Evolutionary conservation across 2,888 invertebrate genomes (phyloP), one percentile per base, ranked within the genome.

Genomic region (Itoplectis maculator): DNA sequence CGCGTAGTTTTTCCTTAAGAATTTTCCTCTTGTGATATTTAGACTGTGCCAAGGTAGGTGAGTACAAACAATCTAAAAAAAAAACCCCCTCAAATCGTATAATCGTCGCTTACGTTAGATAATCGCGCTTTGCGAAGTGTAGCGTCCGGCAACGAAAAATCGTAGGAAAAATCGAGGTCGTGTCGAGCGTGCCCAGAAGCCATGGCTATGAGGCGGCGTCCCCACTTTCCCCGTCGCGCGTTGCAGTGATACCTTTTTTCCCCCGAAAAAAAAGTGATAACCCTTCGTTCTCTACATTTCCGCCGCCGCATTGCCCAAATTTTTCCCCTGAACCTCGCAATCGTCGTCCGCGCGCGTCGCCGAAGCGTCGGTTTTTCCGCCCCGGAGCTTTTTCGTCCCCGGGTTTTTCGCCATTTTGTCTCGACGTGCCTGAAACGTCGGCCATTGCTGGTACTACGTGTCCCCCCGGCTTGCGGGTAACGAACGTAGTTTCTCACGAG

Each of bases 21-120:
- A 90, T 89, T 90, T 90, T 90, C 91, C 90, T 91, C 89, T 88
- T 92, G 92, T 92, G 92, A 92, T 92, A 92, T 89, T 90, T 90
- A 92, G 90, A 90, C 89, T 92, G 92, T 92, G 92, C 92, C 91
- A 92, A 92, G 89, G 86, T 86, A 90, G 91, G 92, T 92, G 88
- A 91, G 92, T 90, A 86, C 83, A 42, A 35, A n/a, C n/a, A n/a
- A n/a, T n/a, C n/a, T n/a, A 56, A 29, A 49, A 29, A 69, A 42
- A 9, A 35, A 15, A 9, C 9, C 54, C n/a, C n/a, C n/a, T n/a
- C n/a, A n/a, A 29, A 56, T 40, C 45, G 1, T 47, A 18, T 56
- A 69, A 59, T n/a, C n/a, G n/a, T n/a, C n/a, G n/a, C n/a, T n/a
- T 15, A 69, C 63, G 45, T 47, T 66, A 37, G 18, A 63, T 23